Evolutionary conservation across 2,888 invertebrate species (phyloP).

Genomic region (Agrilus mali): DNA sequence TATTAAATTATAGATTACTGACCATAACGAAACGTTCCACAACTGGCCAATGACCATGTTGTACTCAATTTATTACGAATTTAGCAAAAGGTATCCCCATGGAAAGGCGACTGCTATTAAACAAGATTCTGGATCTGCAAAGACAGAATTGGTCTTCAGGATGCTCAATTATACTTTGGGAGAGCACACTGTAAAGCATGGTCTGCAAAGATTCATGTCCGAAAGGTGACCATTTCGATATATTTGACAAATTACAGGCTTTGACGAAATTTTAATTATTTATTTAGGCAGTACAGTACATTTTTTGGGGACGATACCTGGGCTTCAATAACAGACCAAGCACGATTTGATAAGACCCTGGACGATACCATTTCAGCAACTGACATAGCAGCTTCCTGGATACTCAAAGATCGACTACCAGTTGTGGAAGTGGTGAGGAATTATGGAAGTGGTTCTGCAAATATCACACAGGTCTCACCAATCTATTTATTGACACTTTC

Average conservation of each 20-base stretch:
- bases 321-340: conserved; percentile 56
- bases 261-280: not conserved
- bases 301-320: conserved; percentile 74
- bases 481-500: not conserved
- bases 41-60: conserved; percentile 71
- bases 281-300: conserved; percentile 51
- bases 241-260: not conserved
- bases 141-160: conserved; percentile 69
- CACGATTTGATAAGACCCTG: conserved; percentile 45
- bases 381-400: conserved; percentile 71
- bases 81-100: conserved; percentile 65
- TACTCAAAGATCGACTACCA: conserved; percentile 66
- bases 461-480: conserved; percentile 46
- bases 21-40: conserved; percentile 59
- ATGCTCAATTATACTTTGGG: conserved; percentile 85
- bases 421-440: conserved; percentile 58
- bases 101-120: conserved; percentile 64
- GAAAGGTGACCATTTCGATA: conserved; percentile 37
- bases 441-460: conserved; percentile 49
- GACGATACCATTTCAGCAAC: conserved; percentile 45
- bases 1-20: conserved; percentile 43
- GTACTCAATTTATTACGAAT: conserved; percentile 68
- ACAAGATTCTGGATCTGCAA: conserved; percentile 59
- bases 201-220: conserved; percentile 55
- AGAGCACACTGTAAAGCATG: conserved; percentile 59